phyloP scores from a whole-genome alignment of 2,797 vertebrate species.

The Rhabdomys pumilio region DNA sequence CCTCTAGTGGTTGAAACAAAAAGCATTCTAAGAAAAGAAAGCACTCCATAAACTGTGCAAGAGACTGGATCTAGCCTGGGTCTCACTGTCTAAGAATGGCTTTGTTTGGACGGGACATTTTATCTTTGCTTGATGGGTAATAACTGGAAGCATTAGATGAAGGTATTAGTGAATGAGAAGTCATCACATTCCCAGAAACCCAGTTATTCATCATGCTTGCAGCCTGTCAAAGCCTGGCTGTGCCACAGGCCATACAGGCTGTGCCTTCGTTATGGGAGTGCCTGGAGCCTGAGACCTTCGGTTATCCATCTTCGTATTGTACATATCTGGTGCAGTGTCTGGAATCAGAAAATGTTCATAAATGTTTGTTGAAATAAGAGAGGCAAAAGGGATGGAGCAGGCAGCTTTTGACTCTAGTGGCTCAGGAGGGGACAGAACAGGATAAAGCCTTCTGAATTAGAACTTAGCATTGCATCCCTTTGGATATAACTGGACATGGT shows the following conservation, averaged over 20 bases:
- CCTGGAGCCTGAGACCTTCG: neutral
- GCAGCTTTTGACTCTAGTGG: neutral
- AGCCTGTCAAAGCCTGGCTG: neutral
- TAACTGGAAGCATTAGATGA: neutral
- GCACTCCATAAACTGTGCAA: neutral
- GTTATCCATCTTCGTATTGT: neutral
- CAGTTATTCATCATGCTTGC: accelerated
- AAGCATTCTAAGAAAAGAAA: neutral
- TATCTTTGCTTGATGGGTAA: neutral
- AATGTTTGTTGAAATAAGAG: neutral
- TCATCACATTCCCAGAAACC: neutral
- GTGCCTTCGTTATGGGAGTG: neutral
- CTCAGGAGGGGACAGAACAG: neutral
- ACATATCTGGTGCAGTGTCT: neutral
- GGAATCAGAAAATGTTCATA: neutral
- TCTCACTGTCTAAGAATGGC: neutral
- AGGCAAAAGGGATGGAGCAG: neutral
- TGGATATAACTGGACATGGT: accelerated
- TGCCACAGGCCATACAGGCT: neutral
- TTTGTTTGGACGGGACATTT: neutral
- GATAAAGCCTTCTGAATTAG: neutral
- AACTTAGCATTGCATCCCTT: neutral
- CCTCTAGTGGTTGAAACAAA: conserved; percentile 73
- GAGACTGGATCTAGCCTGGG: neutral
- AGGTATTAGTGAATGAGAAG: neutral